phyloP scores from a whole-genome alignment of 2,797 vertebrate genomes.

The Rachycentron canadum region DNA sequence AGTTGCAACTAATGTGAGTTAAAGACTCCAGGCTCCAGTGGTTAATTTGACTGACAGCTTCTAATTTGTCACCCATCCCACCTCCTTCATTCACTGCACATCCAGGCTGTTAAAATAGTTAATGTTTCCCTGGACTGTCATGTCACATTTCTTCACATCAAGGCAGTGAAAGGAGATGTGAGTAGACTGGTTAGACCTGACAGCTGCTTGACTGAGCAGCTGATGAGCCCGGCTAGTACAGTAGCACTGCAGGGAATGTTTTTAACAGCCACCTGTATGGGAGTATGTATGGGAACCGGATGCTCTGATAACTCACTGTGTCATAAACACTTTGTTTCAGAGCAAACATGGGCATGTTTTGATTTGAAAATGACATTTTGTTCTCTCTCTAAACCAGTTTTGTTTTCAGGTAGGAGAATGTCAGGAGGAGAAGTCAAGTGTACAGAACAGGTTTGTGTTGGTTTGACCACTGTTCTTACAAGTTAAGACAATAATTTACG shows the following conservation, averaged over 20 bases:
- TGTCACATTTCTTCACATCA: conserved; percentile 53
- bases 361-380: conserved; percentile 73
- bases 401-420: conserved; percentile 57
- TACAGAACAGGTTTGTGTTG: conserved; percentile 2
- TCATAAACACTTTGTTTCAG: conserved; percentile 76
- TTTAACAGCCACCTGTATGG: conserved; percentile 66
- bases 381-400: conserved; percentile 51
- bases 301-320: conserved; percentile 67
- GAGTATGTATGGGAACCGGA: conserved; percentile 75
- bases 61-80: conserved; percentile 74
- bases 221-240: conserved; percentile 73
- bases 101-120: conserved; percentile 74
- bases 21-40: conserved; percentile 46
- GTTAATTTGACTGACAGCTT: conserved; percentile 77
- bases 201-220: conserved; percentile 66
- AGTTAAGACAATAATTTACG: conserved; percentile 2
- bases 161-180: conserved; percentile 41
- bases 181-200: conserved; percentile 57
- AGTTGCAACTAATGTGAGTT: conserved; percentile 47
- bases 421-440: conserved; percentile 66
- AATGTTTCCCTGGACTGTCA: conserved; percentile 82
- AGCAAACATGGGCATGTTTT: conserved; percentile 73
- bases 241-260: conserved; percentile 78
- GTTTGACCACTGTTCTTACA: not conserved
- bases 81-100: conserved; percentile 51